These are phyloP conservation scores for Aproaerema taeniolella DNA, from an alignment of 2,888 invertebrate species.

Conservation along the genomic window DNA sequence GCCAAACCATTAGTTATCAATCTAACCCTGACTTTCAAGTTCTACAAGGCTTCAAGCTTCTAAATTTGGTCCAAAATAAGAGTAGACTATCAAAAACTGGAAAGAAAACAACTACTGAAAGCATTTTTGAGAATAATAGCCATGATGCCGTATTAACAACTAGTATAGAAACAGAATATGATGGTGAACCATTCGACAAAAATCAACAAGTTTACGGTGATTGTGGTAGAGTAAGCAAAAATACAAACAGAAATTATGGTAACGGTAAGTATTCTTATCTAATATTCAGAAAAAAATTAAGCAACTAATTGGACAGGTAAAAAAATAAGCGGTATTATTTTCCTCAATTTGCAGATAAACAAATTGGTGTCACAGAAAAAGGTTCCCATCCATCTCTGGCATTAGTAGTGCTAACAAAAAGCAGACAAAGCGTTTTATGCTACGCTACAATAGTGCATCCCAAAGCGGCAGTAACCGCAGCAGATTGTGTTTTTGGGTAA, in stretches of 20 bases:
- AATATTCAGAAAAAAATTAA: not conserved
- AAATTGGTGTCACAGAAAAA: slow-evolving; percentile 34
- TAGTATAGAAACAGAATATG: slow-evolving; percentile 29
- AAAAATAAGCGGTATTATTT: too few species aligned
- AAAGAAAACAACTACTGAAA: slow-evolving; percentile 36
- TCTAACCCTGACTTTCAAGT: slow-evolving; percentile 62
- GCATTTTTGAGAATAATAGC: slow-evolving; percentile 29
- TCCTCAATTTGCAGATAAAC: slow-evolving; percentile 33
- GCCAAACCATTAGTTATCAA: slow-evolving; percentile 50
- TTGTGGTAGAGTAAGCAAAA: slow-evolving; percentile 42
- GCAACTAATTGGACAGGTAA: too few species aligned
- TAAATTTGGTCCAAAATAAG: slow-evolving; percentile 47
- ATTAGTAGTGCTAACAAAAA: slow-evolving; percentile 44
- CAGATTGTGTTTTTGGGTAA: slow-evolving; percentile 57
- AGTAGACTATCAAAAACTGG: slow-evolving; percentile 31
- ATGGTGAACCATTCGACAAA: slow-evolving; percentile 30
- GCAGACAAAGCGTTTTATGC: slow-evolving; percentile 48
- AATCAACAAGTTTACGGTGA: slow-evolving; percentile 37
- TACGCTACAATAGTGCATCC: slow-evolving; percentile 61
- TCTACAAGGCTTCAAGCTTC: slow-evolving; percentile 57
- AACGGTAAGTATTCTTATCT: slow-evolving; percentile 15
- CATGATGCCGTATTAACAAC: slow-evolving; percentile 28
- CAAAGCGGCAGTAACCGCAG: slow-evolving; percentile 53
- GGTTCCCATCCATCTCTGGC: slow-evolving; percentile 58
- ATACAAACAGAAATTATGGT: slow-evolving; percentile 5